phyloP scores from a whole-genome alignment of 2,113 vertebrate genomes.

The Prietella phreatophila region DNA sequence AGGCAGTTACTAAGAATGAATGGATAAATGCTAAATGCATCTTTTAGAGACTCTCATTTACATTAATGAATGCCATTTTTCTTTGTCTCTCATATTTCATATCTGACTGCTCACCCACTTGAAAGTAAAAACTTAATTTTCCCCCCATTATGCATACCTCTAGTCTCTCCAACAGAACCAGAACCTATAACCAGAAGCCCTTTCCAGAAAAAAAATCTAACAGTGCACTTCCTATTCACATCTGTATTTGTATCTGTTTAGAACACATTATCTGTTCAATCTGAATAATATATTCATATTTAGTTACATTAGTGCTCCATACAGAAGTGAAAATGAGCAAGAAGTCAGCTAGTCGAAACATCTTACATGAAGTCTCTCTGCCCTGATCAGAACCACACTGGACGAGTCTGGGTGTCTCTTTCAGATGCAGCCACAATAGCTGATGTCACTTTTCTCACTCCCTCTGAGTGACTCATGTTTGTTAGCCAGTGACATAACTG shows the following conservation, averaged over 20 bases:
- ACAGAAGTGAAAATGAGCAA: conserved; percentile 38
- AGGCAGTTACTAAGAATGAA: neutral
- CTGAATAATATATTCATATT: neutral
- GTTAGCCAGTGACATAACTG: conserved; percentile 37
- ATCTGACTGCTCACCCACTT: neutral
- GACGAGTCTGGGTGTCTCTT: conserved; percentile 36
- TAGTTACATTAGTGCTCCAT: neutral
- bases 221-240: neutral
- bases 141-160: neutral
- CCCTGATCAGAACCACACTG: conserved; percentile 24
- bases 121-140: neutral
- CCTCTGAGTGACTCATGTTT: conserved; percentile 38
- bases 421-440: conserved; percentile 34
- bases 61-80: neutral
- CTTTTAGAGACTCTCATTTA: neutral
- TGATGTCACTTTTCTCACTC: conserved; percentile 18
- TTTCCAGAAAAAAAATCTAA: neutral
- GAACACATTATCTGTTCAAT: neutral
- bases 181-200: neutral
- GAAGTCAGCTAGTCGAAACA: conserved; percentile 57
- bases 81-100: neutral
- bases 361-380: conserved; percentile 49
- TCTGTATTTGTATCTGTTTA: neutral
- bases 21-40: neutral
- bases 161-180: neutral